Base-by-base conservation (phyloP, 2,797 vertebrate genomes). In the Lithobates sylvaticus region DNA sequence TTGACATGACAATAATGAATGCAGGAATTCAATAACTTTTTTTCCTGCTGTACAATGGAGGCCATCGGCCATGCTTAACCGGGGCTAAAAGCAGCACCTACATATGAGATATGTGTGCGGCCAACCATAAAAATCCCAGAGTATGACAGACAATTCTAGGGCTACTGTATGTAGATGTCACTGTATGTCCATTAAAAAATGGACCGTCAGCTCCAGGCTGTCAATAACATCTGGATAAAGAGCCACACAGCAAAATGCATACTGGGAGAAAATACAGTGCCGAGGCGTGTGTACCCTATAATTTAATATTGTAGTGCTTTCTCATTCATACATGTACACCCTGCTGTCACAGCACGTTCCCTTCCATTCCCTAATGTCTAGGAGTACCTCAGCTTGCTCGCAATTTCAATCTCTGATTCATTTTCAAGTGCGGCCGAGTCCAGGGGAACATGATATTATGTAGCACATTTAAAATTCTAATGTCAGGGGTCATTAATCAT, bases 331-430 rank as follows among this genome's bases (percentile, higher is more conserved):
- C 70, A 90, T 94, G 90, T 86, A 86, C 76, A 36, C 34, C 71
- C 72, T 67, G 89, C 88, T 87, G 89, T 90, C 89, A 91, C 87
- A 90, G 83, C 88, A 88, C 91, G 92, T 83, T 90, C 88, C 89
- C 90, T 89, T 92, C 93, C 91, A 91, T 91, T 88, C 88, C 92
- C 90, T 94, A 93, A 94, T 95, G 95, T 95, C 85, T 88, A 88
- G 84, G 90, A 90, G 88, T 89, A 88, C 90, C 93, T 92, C 87
- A 89, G 86, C 89, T 90, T 88, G 76, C 93, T 95, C 95, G 93
- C 93, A 95, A 93, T 95, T 97, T 94, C 94, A 94, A 95, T 96
- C 93, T 90, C 91, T 91, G 67, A 89, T 93, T 93, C 92, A 94
- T 94, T 89, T 94, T 94, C 91, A 92, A 93, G 94, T 94, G 92